Conservation (phyloP, 2,888 invertebrate species). For the Xanthostigma xanthostigma region DNA sequence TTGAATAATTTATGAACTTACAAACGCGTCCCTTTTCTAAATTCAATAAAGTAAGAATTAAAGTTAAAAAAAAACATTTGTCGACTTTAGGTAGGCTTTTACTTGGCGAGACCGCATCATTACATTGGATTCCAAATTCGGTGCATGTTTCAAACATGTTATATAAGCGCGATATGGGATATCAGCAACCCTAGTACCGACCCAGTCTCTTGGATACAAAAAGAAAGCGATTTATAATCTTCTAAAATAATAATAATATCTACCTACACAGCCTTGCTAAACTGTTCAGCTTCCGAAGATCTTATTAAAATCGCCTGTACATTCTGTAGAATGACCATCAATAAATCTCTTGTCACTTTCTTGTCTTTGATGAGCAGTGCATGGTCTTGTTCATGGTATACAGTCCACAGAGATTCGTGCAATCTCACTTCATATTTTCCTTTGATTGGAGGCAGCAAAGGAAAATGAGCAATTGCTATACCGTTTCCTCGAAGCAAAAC, state of each 20-base stretch:
- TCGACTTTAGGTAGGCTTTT: too few species aligned
- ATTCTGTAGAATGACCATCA: constrained; percentile 88
- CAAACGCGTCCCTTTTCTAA: too few species aligned
- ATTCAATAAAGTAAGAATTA: too few species aligned
- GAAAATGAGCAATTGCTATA: constrained; percentile 57
- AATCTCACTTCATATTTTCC: constrained; percentile 42
- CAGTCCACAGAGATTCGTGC: constrained; percentile 67
- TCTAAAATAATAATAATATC: neutral
- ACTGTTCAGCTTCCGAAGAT: constrained; percentile 45
- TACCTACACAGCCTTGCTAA: constrained; percentile 39
- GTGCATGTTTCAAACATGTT: too few species aligned
- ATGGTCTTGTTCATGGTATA: constrained; percentile 35
- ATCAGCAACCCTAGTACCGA: too few species aligned
- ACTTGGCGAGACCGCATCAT: too few species aligned
- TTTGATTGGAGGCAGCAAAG: constrained; percentile 28
- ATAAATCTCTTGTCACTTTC: constrained; percentile 52
- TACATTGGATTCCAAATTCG: too few species aligned
- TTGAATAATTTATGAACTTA: too few species aligned
- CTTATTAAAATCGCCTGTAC: constrained; percentile 66
- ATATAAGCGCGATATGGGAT: too few species aligned
- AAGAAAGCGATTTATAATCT: too few species aligned
- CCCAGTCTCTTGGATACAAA: too few species aligned
- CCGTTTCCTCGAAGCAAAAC: constrained; percentile 64
- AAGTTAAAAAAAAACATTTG: too few species aligned
- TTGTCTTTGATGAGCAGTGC: constrained; percentile 27